These are phyloP conservation scores for Venustoraphidia nigricollis DNA, from an alignment of 2,888 invertebrate species.

Conservation along the genomic window DNA sequence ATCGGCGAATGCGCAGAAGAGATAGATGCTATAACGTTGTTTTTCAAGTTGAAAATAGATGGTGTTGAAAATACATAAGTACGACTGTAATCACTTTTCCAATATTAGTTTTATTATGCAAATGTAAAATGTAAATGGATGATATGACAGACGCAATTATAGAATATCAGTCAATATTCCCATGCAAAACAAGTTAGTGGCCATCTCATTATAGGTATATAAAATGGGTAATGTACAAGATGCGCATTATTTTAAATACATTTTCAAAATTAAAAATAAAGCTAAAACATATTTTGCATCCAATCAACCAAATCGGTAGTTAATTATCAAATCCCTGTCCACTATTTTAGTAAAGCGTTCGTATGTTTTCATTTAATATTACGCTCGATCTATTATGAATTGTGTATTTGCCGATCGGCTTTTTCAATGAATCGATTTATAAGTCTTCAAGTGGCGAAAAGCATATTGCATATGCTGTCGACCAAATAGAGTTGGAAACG, in stretches of 20 bases:
- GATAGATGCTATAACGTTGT: no score
- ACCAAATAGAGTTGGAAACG: neutral
- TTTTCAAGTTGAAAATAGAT: no score
- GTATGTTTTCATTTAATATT: neutral
- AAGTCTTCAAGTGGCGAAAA: constrained; percentile 5
- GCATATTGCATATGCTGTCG: constrained; percentile 4
- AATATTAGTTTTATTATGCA: no score
- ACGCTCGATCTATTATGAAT: constrained; percentile 8
- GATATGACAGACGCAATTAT: no score
- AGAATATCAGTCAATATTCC: no score
- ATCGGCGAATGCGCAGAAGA: no score
- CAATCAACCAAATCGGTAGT: constrained; percentile 26
- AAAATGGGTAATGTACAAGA: constrained; percentile 3
- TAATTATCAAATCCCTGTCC: constrained; percentile 18
- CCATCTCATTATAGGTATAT: neutral
- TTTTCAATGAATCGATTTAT: neutral
- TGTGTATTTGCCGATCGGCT: constrained; percentile 1
- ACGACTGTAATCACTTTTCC: no score
- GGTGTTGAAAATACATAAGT: no score
- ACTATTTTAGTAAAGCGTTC: constrained; percentile 15
- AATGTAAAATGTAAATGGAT: no score
- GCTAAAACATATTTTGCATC: constrained; percentile 21
- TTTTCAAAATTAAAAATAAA: constrained; percentile 6
- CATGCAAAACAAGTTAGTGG: no score
- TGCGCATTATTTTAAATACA: constrained; percentile 4